Evolutionary conservation across 2,888 invertebrate genomes (phyloP), one percentile per base, ranked within the genome.

Genomic region (Cantharis lateralis): DNA sequence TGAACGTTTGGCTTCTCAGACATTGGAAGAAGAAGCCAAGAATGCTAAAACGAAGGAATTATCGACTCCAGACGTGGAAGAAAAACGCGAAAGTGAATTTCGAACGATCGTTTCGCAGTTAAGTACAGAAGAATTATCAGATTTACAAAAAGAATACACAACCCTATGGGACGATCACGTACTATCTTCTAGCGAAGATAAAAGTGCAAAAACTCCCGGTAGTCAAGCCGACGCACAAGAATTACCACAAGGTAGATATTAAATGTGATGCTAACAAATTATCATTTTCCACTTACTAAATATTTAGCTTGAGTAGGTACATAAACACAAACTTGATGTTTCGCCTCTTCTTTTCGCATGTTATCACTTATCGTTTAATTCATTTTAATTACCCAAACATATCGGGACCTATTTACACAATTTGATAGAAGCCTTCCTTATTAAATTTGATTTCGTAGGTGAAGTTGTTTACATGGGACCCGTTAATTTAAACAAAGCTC

Each of bases 1-100:
- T 84, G 90, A 90, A 83, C 83, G 89, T 82, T 89, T 90, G 88
- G 89, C 90, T 63, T 90, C 90, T 13, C 87, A 90, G 82, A 87
- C 87, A 15, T 81, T 89, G 75, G 88, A 89, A 70, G 84, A 84
- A 76, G 88, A 87, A 68, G 80, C 77, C 32, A 75, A 72, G 70
- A 85, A 84, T 24, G 86, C 84, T 13, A 85, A 86, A 82, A 80
- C 77, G 63, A 80, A 82, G 62, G 81, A 85, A 79, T 76, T 86
- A 72, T 83, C 86, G 16, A 85, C 86, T 32, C 87, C 88, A n/a
- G 85, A 86, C 75, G 84, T 87, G 75, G 86, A 87, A 75, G 85
- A 85, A 75, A 84, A 83, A 79, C 85, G 86, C 61, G 89, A 89
- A 78, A 86, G 83, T 20, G 89, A 89, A 80, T 90, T 87, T 84